Base-by-base conservation (phyloP, 1,140 invertebrate genomes). In the Magallana gigas region DNA sequence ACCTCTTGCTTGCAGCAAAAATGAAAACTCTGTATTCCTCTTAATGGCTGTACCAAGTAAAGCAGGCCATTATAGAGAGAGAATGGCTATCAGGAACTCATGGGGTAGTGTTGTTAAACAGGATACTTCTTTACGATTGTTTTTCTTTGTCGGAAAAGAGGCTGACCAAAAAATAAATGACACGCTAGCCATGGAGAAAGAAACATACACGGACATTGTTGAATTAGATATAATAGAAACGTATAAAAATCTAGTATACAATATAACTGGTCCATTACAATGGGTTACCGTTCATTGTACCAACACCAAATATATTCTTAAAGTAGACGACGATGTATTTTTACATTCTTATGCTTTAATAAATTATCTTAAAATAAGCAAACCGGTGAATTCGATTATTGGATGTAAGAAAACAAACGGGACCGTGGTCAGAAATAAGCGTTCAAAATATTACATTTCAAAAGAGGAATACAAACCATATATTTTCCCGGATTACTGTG, bases 361-460 rank as follows among this genome's bases (percentile, higher is more conserved):
- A n/a, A 56, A 58, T n/a, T 9, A 57, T 23, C 57, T 82, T 2
- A 16, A 57, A 23, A 8, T 18, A 14, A 57, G 9, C 8, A n/a
- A 56, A 18, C 57, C 12, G 3, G 16, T 1, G 7, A 82, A 58
- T 8, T 57, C 81, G 1, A 58, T 23, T 14, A 82, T 57, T 57
- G 81, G 81, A 82, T 82, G 48, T 82, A 82, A 82, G 57, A 48
- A 57, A 16, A 57, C 11, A 16, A 16, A 58, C 57, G 18, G 36
- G 12, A n/a, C 48, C 1, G 36, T 56, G 16, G 11, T 57, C n/a
- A 57, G 81, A 57, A 57, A 29, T 23, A 16, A n/a, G n/a, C 16
- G n/a, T 57, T 82, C 81, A 82, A 82, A 82, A 82, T 82, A 56
- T 36, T 58, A 82, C 57, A 18, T 82, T 3, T 82, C 81, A 57